Base-by-base conservation (phyloP, 2,797 vertebrate genomes). In the Masticophis lateralis region DNA sequence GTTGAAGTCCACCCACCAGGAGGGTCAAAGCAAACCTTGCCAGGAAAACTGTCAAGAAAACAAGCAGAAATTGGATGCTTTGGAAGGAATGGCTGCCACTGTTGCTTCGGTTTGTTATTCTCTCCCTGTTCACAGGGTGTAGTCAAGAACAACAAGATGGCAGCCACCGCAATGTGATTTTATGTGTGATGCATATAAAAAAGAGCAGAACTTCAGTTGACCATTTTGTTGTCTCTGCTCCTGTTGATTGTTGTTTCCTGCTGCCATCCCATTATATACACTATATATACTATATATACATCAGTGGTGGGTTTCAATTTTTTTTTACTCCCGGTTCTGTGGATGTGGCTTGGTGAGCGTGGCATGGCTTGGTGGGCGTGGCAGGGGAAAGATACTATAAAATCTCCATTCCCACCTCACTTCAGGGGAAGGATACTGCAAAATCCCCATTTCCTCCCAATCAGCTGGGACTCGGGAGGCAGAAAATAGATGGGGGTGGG, bases 1-100 rank as follows among this genome's bases (percentile, higher is more conserved):
- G 91, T 94, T 91, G 61, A 88, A 94, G 91, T 55, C 1, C 0
- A 32, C 93, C 94, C 91, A 83, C 69, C 0, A 0, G 20, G 93
- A 92, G 90, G 93, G 91, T 95, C 91, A 90, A 94, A 95, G 94
- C 59, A 25, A 56, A 90, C 25, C 5, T 87, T 25, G n/a, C 10
- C n/a, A 32, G 55, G 86, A 59, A 59, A 43, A 59, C 5, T 16
- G 74, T 87, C 74, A 87, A 11, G 87, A 87, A 90, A 87, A 56
- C 22, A 79, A 32, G 60, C 60, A 37, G 43, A 47, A 43, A 16
- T 13, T 89, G 27, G 14, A 53, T 25, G 60, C 43, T 27, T n/a
- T 87, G 0, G 0, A 60, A 5, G 87, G 69, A 55, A n/a, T 0
- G 0, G 51, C 9, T 0, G 9, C 2, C 0, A 0, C 47, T 51